Evolutionary conservation across 1,140 invertebrate species (phyloP), one percentile per base, ranked within the genome.

Genomic region (Adoxophyes honmai): DNA sequence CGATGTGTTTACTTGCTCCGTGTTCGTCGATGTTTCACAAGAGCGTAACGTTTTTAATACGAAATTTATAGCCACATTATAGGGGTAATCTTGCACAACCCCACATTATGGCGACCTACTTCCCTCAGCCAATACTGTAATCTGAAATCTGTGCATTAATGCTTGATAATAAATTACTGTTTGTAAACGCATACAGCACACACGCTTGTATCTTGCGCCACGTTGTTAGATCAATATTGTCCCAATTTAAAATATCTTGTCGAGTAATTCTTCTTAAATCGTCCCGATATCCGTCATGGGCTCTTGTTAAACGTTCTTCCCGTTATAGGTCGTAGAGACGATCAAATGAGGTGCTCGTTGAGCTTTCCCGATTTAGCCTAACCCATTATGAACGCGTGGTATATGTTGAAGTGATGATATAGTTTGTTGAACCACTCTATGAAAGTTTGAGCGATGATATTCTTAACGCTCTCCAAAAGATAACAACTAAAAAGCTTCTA

Each of bases 111-210:
- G 56, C 65, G 73, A 67, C 67, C 70, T 68, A 75, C 68, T 75
- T 75, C 57, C 62, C 34, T 34, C 55, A 33, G 39, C 35, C 48
- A 52, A 67, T 55, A 60, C 56, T 60, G 66, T 72, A 72, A 75
- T 75, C 67, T 62, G 65, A 70, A 75, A 75, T 75, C 67, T 68
- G 36, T 66, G 60, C 62, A 71, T 70, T 68, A 66, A 74, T 67
- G 65, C 63, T 64, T 60, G 66, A 39, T 63, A 63, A 70, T 66
- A 65, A 67, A 68, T 67, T 53, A 55, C 59, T 57, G 21, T 28
- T 28, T 28, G 52, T 57, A 54, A 62, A 62, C 48, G 56, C 62
- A 66, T 61, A 62, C 59, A 57, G 55, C 34, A 52, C 21, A 34
- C 34, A 6, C n/a, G n/a, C 21, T 56, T 21, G 13, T 6, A 28